Evolutionary conservation across 1,140 invertebrate genomes (phyloP).

Genomic region (Lasaia peninsularis): DNA sequence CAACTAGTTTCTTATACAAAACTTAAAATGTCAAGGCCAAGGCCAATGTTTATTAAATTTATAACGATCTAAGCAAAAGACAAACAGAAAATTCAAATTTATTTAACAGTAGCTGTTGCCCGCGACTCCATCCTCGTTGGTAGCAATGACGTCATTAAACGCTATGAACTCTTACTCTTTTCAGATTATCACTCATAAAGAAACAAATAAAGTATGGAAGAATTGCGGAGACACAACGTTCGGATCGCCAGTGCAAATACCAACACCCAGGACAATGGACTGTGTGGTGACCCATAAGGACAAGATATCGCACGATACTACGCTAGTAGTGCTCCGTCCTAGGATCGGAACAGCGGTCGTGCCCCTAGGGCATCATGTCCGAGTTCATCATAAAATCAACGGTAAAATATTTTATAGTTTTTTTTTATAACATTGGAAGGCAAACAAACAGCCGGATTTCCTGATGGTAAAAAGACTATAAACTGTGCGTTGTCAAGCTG

Average conservation of each 20-base stretch:
- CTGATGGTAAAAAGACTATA: no score
- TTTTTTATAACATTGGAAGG: no score
- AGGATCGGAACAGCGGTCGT: constrained; percentile 48
- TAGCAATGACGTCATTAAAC: neutral
- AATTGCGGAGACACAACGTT: constrained; percentile 43
- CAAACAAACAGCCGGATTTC: no score
- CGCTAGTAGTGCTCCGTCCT: constrained; percentile 42
- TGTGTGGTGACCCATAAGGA: constrained; percentile 44
- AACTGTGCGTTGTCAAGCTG: no score
- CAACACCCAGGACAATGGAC: constrained; percentile 43
- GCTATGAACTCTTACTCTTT: neutral
- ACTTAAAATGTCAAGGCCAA: no score
- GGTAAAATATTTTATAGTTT: constrained; percentile 35
- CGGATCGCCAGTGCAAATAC: constrained; percentile 34
- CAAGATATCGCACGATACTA: constrained; percentile 53
- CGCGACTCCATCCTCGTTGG: no score
- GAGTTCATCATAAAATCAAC: constrained; percentile 44
- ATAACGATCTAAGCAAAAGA: no score
- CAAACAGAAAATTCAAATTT: no score
- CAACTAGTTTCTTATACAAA: no score
- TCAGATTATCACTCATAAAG: constrained; percentile 49
- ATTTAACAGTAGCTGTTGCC: no score
- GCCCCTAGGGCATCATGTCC: constrained; percentile 57
- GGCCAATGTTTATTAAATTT: no score
- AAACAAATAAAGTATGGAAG: constrained; percentile 48